Evolutionary conservation across 2,888 invertebrate genomes (phyloP).

Genomic region (Ypsolopha sequella): DNA sequence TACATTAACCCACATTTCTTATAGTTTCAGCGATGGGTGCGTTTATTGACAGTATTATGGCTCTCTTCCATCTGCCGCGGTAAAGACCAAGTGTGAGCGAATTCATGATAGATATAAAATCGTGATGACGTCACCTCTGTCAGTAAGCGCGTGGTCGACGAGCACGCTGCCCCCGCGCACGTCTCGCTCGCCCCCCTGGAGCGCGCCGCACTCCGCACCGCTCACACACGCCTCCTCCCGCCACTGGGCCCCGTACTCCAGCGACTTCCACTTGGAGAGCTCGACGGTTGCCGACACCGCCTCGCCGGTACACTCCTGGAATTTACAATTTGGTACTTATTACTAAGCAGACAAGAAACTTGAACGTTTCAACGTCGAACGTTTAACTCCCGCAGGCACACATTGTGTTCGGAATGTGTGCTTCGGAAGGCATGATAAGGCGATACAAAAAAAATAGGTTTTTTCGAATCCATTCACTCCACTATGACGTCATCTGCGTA

Average conservation of each 20-base stretch:
- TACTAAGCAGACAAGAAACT: not conserved
- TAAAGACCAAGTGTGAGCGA: no score
- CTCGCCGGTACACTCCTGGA: slow-evolving; percentile 10
- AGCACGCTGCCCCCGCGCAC: slow-evolving; percentile 21
- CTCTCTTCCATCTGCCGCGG: no score
- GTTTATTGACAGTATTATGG: no score
- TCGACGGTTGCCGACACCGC: slow-evolving; percentile 29
- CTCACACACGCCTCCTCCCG: slow-evolving; percentile 10
- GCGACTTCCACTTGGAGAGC: slow-evolving; percentile 8
- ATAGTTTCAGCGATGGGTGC: not conserved
- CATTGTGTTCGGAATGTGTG: not conserved
- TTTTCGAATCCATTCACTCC: no score
- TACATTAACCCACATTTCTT: not conserved
- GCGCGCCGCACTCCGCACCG: slow-evolving; percentile 13
- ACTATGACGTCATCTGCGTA: no score
- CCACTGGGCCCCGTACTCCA: slow-evolving; percentile 5
- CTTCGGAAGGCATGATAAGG: not conserved
- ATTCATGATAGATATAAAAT: no score
- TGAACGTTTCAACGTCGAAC: no score
- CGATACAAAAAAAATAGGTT: no score
- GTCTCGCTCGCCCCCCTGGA: slow-evolving; percentile 7
- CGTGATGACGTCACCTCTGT: slow-evolving; percentile 42
- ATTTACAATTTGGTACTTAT: not conserved
- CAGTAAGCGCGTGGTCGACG: slow-evolving; percentile 46
- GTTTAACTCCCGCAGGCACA: no score